Evolutionary conservation across 2,888 invertebrate genomes (phyloP).

Genomic region (Acanthacorydalis orientalis): DNA sequence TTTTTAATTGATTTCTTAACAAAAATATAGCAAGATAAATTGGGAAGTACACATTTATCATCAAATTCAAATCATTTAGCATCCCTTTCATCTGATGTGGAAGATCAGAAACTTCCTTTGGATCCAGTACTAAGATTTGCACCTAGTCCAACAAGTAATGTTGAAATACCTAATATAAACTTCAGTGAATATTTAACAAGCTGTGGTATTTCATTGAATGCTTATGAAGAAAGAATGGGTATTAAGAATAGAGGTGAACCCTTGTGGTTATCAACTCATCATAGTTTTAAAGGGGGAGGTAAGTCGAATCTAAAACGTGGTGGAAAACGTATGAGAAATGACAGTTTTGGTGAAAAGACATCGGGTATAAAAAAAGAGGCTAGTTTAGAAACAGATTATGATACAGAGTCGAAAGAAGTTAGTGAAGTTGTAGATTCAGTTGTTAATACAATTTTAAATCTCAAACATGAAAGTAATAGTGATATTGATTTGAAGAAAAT

Average conservation of each 20-base stretch:
- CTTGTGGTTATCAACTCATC: constrained; percentile 23
- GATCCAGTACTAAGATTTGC: constrained; percentile 21
- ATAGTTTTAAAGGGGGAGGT: constrained; percentile 10
- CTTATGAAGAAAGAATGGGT: constrained; percentile 57
- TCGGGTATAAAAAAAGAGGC: constrained; percentile 6
- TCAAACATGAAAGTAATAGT: constrained; percentile 27
- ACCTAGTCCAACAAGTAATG: constrained; percentile 40
- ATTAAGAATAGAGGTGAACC: constrained; percentile 32
- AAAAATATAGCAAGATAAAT: neutral
- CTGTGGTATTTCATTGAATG: constrained; percentile 59
- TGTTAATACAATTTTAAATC: constrained; percentile 19
- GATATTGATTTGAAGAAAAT: constrained; percentile 41
- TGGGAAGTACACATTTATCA: neutral
- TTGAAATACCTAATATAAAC: constrained; percentile 55
- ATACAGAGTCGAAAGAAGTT: constrained; percentile 6
- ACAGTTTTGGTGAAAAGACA: constrained; percentile 15
- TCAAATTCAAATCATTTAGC: neutral
- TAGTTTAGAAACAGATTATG: neutral
- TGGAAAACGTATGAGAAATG: constrained; percentile 23
- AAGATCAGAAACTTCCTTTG: constrained; percentile 1
- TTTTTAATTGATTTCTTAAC: neutral
- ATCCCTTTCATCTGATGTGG: neutral
- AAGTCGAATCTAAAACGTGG: constrained; percentile 17
- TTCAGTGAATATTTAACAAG: constrained; percentile 62
- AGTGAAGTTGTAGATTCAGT: constrained; percentile 18